phyloP scores from a whole-genome alignment of 1,140 invertebrate species.

The Heliothis virescens region DNA sequence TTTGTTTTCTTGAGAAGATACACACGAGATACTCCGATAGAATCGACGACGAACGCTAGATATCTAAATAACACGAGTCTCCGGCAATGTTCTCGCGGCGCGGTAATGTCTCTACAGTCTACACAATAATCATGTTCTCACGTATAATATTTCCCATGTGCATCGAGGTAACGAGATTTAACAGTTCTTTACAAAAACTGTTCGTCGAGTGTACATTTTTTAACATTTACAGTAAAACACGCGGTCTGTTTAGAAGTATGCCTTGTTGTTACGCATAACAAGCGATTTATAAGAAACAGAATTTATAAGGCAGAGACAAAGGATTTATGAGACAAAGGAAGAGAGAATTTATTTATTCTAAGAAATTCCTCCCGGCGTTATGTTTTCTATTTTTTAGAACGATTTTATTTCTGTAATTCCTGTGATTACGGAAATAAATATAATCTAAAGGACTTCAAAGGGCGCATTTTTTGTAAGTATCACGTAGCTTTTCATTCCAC shows the following conservation, averaged over 20 bases:
- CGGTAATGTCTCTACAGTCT: constrained; percentile 52
- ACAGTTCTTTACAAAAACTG: constrained; percentile 28
- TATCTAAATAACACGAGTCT: constrained; percentile 32
- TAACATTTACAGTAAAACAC: constrained; percentile 23
- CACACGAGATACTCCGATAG: constrained; percentile 46
- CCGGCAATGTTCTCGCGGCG: constrained; percentile 46
- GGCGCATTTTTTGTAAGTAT: constrained; percentile 28
- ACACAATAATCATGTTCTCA: constrained; percentile 59
- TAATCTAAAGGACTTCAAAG: constrained; percentile 39
- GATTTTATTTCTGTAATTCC: constrained; percentile 46
- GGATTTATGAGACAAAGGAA: constrained; percentile 50
- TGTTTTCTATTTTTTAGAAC: constrained; percentile 40
- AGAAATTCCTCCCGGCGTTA: constrained; percentile 36
- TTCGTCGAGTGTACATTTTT: constrained; percentile 30
- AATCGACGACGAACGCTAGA: constrained; percentile 1
- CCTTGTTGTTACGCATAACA: constrained; percentile 49
- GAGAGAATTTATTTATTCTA: constrained; percentile 47
- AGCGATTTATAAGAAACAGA: constrained; percentile 48
- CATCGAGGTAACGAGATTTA: constrained; percentile 54
- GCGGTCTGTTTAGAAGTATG: constrained; percentile 38
- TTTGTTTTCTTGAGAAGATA: constrained; percentile 62
- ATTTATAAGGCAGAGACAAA: constrained; percentile 48
- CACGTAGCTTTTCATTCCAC: constrained; percentile 37
- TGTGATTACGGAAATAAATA: constrained; percentile 46
- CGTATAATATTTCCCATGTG: constrained; percentile 58